Evolutionary conservation across 2,113 vertebrate genomes (phyloP), one percentile per base, ranked within the genome.

Genomic region (Varanus salvator): DNA sequence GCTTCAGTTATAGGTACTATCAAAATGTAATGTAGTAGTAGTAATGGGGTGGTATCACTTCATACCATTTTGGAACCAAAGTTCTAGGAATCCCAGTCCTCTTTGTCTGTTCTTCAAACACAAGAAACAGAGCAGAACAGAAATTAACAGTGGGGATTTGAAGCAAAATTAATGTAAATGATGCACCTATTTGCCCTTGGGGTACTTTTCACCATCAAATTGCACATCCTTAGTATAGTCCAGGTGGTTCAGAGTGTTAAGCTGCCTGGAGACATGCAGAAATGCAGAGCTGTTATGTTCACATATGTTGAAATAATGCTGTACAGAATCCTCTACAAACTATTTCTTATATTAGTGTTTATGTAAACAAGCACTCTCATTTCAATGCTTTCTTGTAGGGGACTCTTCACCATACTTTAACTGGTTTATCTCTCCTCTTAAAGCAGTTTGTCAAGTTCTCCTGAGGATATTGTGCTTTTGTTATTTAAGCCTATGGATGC

Each of bases 401-500:
- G 29, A 89, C 23, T 38, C 76, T 52, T 50, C 44, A 19, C 48
- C 66, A 21, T n/a, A 54, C 81, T 38, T 71, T 50, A 54, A 12
- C 38, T 5, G 12, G 29, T 57, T 54, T 74, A 76, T 71, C 44
- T 80, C 29, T 31, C 64, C 31, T 71, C 29, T 77, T 85, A 71
- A 85, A 85, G 50, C 27, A 71, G 66, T 78, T 80, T 90, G 60
- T 80, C 76, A 90, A 85, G 66, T 85, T 90, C 93, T 95, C 90
- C 95, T 83, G 27, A 94, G 94, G 95, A 94, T 91, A 80, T 91
- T 93, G 95, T 95, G 25, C 93, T 89, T 91, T 93, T 94, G 75
- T 94, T 93, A 94, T 94, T 90, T 91, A 80, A 93, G 94, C 77
- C 94, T 90, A 93, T 60, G 90, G 93, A 95, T 94, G 93, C 92